Evolutionary conservation across 2,113 vertebrate species (phyloP).

Genomic region (Balaeniceps rex): DNA sequence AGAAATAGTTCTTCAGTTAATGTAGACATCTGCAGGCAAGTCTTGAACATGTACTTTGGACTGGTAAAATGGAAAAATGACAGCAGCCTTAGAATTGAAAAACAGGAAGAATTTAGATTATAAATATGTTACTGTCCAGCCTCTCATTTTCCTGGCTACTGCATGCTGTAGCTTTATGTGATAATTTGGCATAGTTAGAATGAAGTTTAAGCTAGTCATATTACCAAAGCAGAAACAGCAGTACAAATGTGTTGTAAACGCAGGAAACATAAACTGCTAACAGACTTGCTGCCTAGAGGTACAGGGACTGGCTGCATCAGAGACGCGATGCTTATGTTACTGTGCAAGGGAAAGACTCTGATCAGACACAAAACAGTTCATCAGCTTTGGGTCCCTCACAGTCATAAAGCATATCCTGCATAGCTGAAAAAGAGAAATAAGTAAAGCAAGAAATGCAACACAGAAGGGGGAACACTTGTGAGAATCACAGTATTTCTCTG

Average conservation of each 20-base stretch:
- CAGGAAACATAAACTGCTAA: background rate
- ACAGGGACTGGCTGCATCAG: background rate
- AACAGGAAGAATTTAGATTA: slow-evolving; percentile 38
- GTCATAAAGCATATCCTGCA: background rate
- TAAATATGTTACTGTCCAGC: slow-evolving; percentile 5
- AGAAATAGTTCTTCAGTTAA: background rate
- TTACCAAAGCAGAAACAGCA: background rate
- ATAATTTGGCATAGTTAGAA: slow-evolving; percentile 21
- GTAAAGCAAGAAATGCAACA: background rate
- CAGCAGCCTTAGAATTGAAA: background rate
- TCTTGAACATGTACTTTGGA: background rate
- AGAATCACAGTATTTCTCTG: background rate
- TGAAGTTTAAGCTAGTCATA: slow-evolving; percentile 6
- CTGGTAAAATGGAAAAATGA: background rate
- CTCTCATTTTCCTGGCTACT: background rate
- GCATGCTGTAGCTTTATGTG: background rate
- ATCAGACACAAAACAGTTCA: background rate
- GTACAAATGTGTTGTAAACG: background rate
- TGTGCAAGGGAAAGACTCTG: background rate
- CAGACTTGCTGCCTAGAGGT: background rate
- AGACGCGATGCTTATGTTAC: background rate
- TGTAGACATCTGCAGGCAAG: background rate
- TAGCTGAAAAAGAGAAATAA: background rate
- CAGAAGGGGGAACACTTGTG: background rate
- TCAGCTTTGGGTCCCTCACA: background rate